Base-by-base conservation (phyloP, 1,140 invertebrate species). In the Pseudoatta argentina region DNA sequence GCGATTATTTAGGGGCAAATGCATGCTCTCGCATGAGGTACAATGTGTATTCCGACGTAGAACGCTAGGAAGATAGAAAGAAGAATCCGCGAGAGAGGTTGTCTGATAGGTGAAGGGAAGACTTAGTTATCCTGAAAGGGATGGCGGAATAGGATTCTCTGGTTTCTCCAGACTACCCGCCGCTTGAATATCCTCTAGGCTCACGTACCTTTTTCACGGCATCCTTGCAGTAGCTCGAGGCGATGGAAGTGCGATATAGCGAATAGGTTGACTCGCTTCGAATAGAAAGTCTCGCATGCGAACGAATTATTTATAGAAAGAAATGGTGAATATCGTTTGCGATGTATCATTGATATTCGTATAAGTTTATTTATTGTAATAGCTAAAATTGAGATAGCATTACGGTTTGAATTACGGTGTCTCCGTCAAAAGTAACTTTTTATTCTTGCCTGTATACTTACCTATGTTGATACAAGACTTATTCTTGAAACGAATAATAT, bases 61-160 rank as follows among this genome's bases (percentile, higher is more conserved):
- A 79, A 34, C 12, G 77, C 7, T 5, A 14, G 59, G 72, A 77
- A 44, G 53, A 59, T 10, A 77, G 76, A 66, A 82, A 61, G 86
- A 66, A 55, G 61, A 48, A 82, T 51, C 55, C n/a, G 18, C 14
- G 59, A 78, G 73, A 76, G 61, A 81, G 69, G 24, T 24, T 77
- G 89, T 69, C 82, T 86, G 86, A 86, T 85, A 39, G 81, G 64
- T 24, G 78, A 76, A 72, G 78, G 73, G 89, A 90, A 90, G 88
- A 91, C 75, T 92, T 87, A 89, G 90, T 91, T 91, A 91, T 91
- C 88, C 51, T 34, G 67, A 83, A 91, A 89, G 78, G 77, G 86
- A 86, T 63, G 55, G 73, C 66, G 59, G 61, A 91, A 87, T 86
- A 78, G 87, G 87, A 85, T 91, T 91, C 87, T 81, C 78, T 61